phyloP scores from a whole-genome alignment of 2,888 invertebrate species.

The Noctua pronuba region DNA sequence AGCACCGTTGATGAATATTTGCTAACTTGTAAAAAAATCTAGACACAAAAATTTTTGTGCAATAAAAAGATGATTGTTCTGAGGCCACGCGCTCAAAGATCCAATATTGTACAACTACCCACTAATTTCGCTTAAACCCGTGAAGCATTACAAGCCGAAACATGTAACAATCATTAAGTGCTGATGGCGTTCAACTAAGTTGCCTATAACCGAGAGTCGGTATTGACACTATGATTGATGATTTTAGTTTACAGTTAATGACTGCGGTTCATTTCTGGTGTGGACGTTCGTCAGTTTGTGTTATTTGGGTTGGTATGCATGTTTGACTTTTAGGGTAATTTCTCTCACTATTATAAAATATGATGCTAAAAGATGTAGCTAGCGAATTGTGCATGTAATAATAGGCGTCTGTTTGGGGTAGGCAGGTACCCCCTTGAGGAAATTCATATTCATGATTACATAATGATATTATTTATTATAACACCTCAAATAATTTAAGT shows the following conservation, averaged over 20 bases:
- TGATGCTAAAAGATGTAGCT: background rate
- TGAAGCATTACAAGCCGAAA: background rate
- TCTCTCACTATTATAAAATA: background rate
- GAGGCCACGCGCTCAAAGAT: background rate
- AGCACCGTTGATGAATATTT: too few relatives aligned
- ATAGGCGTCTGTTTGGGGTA: background rate
- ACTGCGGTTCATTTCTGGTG: conserved; percentile 38
- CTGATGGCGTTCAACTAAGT: conserved; percentile 40
- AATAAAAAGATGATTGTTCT: background rate
- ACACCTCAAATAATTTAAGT: background rate
- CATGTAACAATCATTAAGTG: conserved; percentile 28
- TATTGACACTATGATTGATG: conserved; percentile 55
- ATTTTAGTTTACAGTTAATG: conserved; percentile 41
- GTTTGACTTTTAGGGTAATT: background rate
- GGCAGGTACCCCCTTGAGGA: background rate
- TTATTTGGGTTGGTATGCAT: background rate
- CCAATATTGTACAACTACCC: too few relatives aligned
- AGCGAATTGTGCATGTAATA: background rate
- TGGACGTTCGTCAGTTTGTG: conserved; percentile 7
- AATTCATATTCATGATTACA: background rate
- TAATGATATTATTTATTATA: background rate
- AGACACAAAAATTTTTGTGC: too few relatives aligned
- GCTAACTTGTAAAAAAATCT: too few relatives aligned
- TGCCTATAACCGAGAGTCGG: conserved; percentile 7
- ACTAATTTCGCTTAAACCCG: background rate